A percentile compares a stretch with the other conserved stretches of the same genome.
Conservation (phyloP, 2,113 vertebrate genomes). For the Zosterops hypoxanthus region DNA sequence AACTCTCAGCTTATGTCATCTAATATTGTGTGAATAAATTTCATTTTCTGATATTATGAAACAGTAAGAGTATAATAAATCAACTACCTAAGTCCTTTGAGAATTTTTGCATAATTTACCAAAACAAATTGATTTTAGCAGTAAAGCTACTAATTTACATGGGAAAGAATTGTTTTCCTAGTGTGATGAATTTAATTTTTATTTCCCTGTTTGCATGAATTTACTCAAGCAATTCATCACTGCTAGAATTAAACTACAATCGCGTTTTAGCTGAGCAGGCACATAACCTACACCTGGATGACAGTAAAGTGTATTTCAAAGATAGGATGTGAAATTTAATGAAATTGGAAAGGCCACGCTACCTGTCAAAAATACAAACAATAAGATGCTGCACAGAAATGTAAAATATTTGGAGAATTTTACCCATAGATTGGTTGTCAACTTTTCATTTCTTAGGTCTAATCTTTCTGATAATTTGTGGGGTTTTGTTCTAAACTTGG, state of each 20-base stretch:
- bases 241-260: slow-evolving; percentile 72
- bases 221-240: slow-evolving; percentile 78
- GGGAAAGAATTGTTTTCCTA: slow-evolving; percentile 74
- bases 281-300: slow-evolving; percentile 65
- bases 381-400: background rate
- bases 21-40: slow-evolving; percentile 78
- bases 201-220: slow-evolving; percentile 76
- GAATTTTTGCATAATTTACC: slow-evolving; percentile 82
- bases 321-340: background rate
- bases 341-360: background rate
- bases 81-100: slow-evolving; percentile 77
- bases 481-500: background rate
- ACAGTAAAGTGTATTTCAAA: slow-evolving; percentile 58
- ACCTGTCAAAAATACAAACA: background rate
- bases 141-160: slow-evolving; percentile 79
- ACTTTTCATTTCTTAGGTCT: background rate
- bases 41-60: slow-evolving; percentile 76
- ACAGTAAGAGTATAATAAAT: slow-evolving; percentile 78
- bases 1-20: slow-evolving; percentile 65
- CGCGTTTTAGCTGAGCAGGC: slow-evolving; percentile 66
- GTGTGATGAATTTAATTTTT: slow-evolving; percentile 80
- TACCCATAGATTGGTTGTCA: background rate
- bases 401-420: background rate
- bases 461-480: background rate
- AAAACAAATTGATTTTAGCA: slow-evolving; percentile 82